Conservation (phyloP, 1,140 invertebrate species). For the Bicyclus anynana region DNA sequence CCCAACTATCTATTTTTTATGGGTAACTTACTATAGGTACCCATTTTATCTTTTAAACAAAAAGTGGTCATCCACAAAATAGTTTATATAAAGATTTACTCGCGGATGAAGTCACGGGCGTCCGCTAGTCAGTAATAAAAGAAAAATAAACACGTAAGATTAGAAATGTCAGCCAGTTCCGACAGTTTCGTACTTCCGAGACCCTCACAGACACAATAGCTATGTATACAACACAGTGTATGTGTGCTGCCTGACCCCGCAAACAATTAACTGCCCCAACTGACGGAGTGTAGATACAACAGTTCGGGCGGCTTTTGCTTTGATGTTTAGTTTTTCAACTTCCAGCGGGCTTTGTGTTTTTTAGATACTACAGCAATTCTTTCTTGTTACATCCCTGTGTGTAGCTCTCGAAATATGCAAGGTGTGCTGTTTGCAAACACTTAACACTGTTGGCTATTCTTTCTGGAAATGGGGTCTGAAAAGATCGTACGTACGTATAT, state of each 20-base stretch:
- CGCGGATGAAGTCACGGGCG: too few relatives aligned
- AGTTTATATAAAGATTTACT: too few relatives aligned
- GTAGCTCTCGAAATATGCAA: neutral
- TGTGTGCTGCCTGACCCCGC: constrained; percentile 23
- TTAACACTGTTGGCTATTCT: neutral
- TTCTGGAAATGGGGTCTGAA: neutral
- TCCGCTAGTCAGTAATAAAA: too few relatives aligned
- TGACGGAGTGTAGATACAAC: constrained; percentile 26
- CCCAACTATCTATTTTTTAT: too few relatives aligned
- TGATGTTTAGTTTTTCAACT: constrained; percentile 25
- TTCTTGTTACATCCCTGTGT: neutral
- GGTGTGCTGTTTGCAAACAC: neutral
- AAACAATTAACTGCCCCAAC: constrained; percentile 54
- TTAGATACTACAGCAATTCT: neutral
- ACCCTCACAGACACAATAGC: neutral
- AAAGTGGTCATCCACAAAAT: too few relatives aligned
- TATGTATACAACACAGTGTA: constrained; percentile 4
- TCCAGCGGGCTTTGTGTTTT: constrained; percentile 13
- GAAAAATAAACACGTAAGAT: too few relatives aligned
- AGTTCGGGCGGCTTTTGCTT: constrained; percentile 21
- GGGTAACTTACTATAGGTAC: too few relatives aligned
- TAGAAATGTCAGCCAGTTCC: neutral
- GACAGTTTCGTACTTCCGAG: neutral
- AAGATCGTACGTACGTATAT: too few relatives aligned
- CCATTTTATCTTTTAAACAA: too few relatives aligned